phyloP scores from a whole-genome alignment of 2,113 vertebrate genomes.

The Martes martes region DNA sequence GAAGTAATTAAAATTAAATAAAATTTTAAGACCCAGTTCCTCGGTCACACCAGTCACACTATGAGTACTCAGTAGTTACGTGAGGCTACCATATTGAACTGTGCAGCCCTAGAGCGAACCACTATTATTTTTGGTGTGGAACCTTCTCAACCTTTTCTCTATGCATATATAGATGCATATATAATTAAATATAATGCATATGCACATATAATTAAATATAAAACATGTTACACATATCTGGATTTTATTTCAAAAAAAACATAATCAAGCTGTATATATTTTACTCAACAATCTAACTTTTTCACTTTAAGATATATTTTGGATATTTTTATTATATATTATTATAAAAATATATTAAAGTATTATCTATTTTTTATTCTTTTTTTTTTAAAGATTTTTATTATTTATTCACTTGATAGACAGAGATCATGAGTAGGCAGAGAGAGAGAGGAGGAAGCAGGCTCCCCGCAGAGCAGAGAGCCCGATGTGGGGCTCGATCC shows the following conservation, averaged over 20 bases:
- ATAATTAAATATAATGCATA: not conserved
- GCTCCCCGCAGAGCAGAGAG: no score
- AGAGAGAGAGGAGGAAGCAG: no score
- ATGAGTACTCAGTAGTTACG: not conserved
- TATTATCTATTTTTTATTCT: not conserved
- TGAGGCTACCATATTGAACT: no score
- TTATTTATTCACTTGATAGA: no score
- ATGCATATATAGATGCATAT: no score
- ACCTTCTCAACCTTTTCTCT: not conserved
- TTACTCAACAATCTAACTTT: not conserved
- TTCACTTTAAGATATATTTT: not conserved
- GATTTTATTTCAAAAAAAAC: conserved; percentile 1
- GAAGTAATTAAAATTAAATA: conserved; percentile 10
- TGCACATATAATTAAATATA: not conserved
- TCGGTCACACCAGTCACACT: not conserved
- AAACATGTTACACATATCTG: not conserved
- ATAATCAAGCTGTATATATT: not conserved
- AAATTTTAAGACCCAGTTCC: not conserved
- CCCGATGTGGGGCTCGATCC: no score
- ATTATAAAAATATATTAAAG: not conserved
- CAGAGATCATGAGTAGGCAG: no score
- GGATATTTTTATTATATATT: not conserved
- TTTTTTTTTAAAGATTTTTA: not conserved
- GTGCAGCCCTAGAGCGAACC: not conserved
- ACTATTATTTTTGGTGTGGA: not conserved